A percentile compares a stretch with the other conserved stretches of the same genome.
Evolutionary conservation across 2,888 invertebrate genomes (phyloP).

Genomic region (Tipula confusa): DNA sequence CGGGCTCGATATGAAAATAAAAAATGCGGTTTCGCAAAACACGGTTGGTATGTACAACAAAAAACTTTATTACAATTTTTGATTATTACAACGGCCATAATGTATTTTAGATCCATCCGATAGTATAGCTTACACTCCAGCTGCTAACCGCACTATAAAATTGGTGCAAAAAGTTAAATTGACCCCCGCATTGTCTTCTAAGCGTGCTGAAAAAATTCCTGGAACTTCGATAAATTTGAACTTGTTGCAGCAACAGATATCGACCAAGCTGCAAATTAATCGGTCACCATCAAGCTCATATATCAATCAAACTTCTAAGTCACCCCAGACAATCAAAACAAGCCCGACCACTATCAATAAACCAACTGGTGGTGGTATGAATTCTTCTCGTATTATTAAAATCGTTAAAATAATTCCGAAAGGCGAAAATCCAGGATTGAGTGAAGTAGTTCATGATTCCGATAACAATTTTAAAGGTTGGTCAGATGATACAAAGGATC

Average conservation of each 20-base stretch:
- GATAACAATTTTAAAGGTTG: not conserved
- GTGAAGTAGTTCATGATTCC: not conserved
- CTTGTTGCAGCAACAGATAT: not conserved
- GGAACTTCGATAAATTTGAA: not conserved
- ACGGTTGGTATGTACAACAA: conserved; percentile 34
- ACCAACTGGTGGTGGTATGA: not conserved
- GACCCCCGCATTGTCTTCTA: not conserved
- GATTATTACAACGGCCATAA: not conserved
- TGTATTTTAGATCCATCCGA: not conserved
- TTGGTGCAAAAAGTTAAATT: not conserved
- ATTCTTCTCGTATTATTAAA: not conserved
- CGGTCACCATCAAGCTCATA: not conserved
- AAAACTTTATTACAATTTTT: not conserved
- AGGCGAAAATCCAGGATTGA: not conserved
- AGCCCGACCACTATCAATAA: not conserved
- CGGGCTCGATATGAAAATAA: conserved; percentile 44
- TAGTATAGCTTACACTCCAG: not conserved
- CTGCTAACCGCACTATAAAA: not conserved
- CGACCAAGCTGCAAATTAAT: not conserved
- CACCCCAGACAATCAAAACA: not conserved
- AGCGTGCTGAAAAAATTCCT: not conserved
- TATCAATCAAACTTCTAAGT: not conserved
- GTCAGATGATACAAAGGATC: not conserved
- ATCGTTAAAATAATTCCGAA: not conserved
- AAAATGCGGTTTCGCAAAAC: conserved; percentile 42